Evolutionary conservation across 2,888 invertebrate species (phyloP).

Genomic region (Aporophyla lueneburgensis): DNA sequence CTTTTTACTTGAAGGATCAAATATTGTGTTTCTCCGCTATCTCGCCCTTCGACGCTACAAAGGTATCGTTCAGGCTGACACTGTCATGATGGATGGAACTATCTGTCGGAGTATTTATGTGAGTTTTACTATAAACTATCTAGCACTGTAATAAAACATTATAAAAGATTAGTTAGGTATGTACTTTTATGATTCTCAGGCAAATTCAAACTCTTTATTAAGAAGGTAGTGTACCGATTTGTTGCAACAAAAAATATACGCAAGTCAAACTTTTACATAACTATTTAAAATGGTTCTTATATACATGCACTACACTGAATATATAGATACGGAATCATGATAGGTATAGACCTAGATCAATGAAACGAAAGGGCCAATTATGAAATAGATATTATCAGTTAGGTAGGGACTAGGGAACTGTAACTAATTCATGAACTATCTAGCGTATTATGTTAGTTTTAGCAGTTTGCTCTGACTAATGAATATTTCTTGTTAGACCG

Average conservation of each 20-base stretch:
- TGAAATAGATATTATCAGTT: constrained; percentile 36
- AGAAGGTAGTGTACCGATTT: neutral
- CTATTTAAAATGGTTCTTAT: neutral
- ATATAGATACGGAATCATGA: neutral
- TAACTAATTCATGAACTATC: constrained; percentile 60
- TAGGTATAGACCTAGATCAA: constrained; percentile 5
- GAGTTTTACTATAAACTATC: constrained; percentile 70
- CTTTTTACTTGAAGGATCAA: constrained; percentile 92
- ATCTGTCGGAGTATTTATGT: constrained; percentile 92
- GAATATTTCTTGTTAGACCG: constrained; percentile 62
- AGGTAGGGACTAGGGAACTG: constrained; percentile 23
- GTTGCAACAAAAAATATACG: neutral
- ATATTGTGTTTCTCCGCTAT: constrained; percentile 91
- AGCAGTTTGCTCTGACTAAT: constrained; percentile 59
- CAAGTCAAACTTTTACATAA: neutral
- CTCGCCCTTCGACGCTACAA: constrained; percentile 89
- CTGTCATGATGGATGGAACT: constrained; percentile 91
- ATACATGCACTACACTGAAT: neutral
- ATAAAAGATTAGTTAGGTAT: neutral
- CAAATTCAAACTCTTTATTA: neutral
- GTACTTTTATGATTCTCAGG: neutral
- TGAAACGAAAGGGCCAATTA: constrained; percentile 46
- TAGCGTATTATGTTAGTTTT: constrained; percentile 44
- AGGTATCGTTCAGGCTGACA: constrained; percentile 90
- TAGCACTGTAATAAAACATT: neutral